These are phyloP conservation scores for Hesperophylax magnus DNA, from an alignment of 1,140 invertebrate species.

Conservation along the genomic window DNA sequence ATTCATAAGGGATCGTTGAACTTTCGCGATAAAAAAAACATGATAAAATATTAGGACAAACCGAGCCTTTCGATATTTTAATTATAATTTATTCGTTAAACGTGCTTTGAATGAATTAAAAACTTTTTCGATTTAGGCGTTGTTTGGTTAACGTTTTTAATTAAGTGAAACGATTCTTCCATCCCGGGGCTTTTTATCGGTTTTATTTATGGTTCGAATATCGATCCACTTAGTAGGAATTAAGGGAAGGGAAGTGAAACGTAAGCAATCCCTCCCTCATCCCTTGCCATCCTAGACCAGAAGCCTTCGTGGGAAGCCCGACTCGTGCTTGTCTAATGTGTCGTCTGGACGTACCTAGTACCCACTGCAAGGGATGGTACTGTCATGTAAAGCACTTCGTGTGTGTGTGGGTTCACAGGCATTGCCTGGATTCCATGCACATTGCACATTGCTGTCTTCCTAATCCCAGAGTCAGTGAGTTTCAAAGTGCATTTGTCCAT, in stretches of 20 bases:
- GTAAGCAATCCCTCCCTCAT: conserved; percentile 14
- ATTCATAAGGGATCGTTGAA: conserved; percentile 1
- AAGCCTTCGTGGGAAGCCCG: conserved; percentile 19
- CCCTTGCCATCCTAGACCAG: not conserved
- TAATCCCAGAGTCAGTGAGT: not conserved
- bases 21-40: not conserved
- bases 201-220: too few relatives aligned
- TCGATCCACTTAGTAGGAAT: not conserved
- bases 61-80: not conserved
- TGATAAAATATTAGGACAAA: not conserved
- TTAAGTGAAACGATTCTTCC: too few relatives aligned
- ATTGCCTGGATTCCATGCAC: not conserved
- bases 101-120: too few relatives aligned
- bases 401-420: not conserved
- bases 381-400: not conserved
- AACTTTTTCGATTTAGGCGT: too few relatives aligned
- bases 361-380: too few relatives aligned
- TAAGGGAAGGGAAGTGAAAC: conserved; percentile 12
- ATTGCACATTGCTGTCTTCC: conserved; percentile 26
- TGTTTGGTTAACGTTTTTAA: too few relatives aligned
- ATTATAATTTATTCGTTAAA: not conserved
- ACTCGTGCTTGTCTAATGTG: conserved; percentile 7
- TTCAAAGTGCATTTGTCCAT: too few relatives aligned
- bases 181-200: too few relatives aligned
- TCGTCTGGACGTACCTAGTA: too few relatives aligned